These are phyloP conservation scores for Cynopterus brachyotis DNA, from an alignment of 2,113 vertebrate genomes.

Conservation along the genomic window DNA sequence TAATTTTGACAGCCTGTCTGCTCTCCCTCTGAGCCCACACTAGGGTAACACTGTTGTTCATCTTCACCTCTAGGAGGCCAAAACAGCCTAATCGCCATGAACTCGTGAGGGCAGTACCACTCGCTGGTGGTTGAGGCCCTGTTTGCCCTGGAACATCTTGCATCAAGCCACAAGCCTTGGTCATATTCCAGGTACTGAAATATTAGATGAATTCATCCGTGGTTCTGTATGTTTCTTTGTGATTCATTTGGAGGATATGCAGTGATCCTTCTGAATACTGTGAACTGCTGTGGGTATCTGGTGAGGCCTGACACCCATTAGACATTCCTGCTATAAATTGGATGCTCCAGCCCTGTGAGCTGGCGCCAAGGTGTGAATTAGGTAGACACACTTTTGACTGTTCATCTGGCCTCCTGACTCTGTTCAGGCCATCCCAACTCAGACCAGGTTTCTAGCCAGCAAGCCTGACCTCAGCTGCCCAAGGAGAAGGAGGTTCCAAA, in stretches of 20 bases:
- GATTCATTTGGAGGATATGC: slow-evolving; percentile 82
- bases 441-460: slow-evolving; percentile 53
- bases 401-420: slow-evolving; percentile 70
- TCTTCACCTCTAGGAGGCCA: slow-evolving; percentile 12
- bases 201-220: slow-evolving; percentile 39
- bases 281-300: slow-evolving; percentile 41
- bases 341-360: slow-evolving; percentile 73
- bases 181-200: slow-evolving; percentile 66
- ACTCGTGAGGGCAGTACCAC: background rate
- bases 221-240: slow-evolving; percentile 73
- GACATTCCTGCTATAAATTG: slow-evolving; percentile 80
- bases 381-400: slow-evolving; percentile 55
- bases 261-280: slow-evolving; percentile 50
- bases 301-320: slow-evolving; percentile 80
- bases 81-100: background rate
- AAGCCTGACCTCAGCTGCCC: background rate
- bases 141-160: background rate
- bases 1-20: background rate
- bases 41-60: background rate
- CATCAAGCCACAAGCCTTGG: slow-evolving; percentile 51
- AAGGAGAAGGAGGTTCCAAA: background rate
- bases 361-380: slow-evolving; percentile 83
- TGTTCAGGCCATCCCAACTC: slow-evolving; percentile 56
- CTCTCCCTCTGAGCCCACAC: background rate
- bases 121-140: background rate